Evolutionary conservation across 2,888 invertebrate genomes (phyloP).

Genomic region (Tricholauxania praeusta): DNA sequence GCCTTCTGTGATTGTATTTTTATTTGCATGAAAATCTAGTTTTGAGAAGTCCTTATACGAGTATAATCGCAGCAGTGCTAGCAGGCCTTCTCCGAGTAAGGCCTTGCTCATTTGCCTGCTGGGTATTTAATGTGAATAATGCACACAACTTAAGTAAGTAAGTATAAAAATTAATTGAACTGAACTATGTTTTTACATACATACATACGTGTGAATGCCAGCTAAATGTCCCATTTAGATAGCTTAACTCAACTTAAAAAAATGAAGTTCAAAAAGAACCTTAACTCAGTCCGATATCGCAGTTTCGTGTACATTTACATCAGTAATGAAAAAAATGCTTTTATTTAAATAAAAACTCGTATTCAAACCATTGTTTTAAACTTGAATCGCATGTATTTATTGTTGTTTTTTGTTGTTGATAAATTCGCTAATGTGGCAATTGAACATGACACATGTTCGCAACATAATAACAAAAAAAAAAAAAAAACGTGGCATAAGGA

Average conservation of each 20-base stretch:
- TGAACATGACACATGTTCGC: slow-evolving; percentile 3
- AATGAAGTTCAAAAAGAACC: not conserved
- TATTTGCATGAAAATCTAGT: too few relatives aligned
- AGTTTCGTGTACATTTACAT: slow-evolving; percentile 2
- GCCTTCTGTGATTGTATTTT: too few relatives aligned
- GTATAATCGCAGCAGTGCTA: too few relatives aligned
- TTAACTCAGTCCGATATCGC: not conserved
- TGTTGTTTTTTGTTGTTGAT: not conserved
- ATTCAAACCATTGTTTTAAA: not conserved
- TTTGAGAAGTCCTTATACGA: too few relatives aligned
- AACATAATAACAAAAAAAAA: not conserved
- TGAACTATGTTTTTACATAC: not conserved
- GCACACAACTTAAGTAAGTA: too few relatives aligned
- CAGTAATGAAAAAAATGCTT: not conserved
- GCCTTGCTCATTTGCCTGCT: too few relatives aligned
- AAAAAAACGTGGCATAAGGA: not conserved
- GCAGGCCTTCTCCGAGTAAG: too few relatives aligned
- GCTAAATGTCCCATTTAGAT: slow-evolving; percentile 3
- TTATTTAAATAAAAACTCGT: not conserved
- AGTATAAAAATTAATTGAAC: too few relatives aligned
- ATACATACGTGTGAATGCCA: not conserved
- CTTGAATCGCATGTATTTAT: not conserved
- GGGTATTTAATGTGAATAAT: too few relatives aligned
- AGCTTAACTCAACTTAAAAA: not conserved
- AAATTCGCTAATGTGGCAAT: not conserved